Conservation (phyloP, 2,888 invertebrate genomes). For the Drosophila mettleri region DNA sequence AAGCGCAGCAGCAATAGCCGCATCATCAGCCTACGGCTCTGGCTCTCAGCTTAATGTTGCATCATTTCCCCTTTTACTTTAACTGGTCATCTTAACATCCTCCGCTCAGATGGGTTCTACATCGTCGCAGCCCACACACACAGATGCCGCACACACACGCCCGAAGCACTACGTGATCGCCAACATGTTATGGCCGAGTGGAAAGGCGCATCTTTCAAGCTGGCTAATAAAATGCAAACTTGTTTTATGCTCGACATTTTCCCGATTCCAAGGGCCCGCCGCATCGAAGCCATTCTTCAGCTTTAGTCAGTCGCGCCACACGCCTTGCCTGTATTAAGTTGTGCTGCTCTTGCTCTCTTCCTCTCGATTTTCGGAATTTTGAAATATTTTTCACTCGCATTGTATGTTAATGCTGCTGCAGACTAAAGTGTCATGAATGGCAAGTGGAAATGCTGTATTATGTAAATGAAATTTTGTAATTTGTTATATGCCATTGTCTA, state of each 20-base stretch:
- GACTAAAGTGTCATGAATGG: conserved; percentile 29
- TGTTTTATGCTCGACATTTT: conserved; percentile 60
- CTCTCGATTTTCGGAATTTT: conserved; percentile 39
- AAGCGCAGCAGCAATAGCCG: conserved; percentile 33
- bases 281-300: conserved; percentile 16
- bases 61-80: conserved; percentile 47
- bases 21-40: conserved; percentile 29
- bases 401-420: conserved; percentile 61
- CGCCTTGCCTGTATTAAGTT: conserved; percentile 52
- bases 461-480: conserved; percentile 38
- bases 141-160: neutral
- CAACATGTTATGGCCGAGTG: conserved; percentile 21
- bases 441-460: conserved; percentile 32
- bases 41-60: conserved; percentile 48
- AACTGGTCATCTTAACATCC: conserved; percentile 32
- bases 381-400: conserved; percentile 59
- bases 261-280: conserved; percentile 30
- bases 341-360: conserved; percentile 6
- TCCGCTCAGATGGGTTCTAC: conserved; percentile 22
- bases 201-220: conserved; percentile 35
- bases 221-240: conserved; percentile 62
- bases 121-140: conserved; percentile 26
- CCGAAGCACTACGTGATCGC: conserved; percentile 66
- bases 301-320: conserved; percentile 40
- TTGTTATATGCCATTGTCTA: conserved; percentile 43